Evolutionary conservation across 2,113 vertebrate genomes (phyloP).

Genomic region (Perca schrenkii): DNA sequence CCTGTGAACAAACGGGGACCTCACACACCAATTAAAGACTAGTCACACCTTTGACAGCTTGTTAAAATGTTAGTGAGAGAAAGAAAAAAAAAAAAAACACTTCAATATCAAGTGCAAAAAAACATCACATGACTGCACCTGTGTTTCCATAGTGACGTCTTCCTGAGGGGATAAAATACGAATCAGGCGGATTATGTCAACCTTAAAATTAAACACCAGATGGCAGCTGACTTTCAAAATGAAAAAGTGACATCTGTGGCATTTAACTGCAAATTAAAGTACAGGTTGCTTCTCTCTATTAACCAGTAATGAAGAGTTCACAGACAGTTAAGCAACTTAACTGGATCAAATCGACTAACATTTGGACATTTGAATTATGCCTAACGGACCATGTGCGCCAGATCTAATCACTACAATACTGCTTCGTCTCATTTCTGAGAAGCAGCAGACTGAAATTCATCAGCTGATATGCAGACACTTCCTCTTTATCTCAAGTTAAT

Average conservation of each 20-base stretch:
- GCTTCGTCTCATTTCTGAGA: not conserved
- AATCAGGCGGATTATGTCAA: conserved; percentile 14
- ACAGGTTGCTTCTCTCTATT: not conserved
- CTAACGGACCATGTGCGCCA: not conserved
- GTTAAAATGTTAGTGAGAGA: conserved; percentile 63
- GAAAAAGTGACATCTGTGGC: not conserved
- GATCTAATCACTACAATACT: not conserved
- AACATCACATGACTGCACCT: conserved; percentile 62
- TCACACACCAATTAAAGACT: conserved; percentile 39
- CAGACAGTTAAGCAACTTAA: not conserved
- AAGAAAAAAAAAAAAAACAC: conserved; percentile 51
- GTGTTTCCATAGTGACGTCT: conserved; percentile 71
- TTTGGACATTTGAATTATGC: not conserved
- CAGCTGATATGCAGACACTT: not conserved
- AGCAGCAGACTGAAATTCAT: not conserved
- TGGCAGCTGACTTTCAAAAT: conserved; percentile 11
- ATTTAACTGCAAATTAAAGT: not conserved
- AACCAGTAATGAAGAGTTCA: not conserved
- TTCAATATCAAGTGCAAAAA: conserved; percentile 21
- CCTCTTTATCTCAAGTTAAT: not conserved
- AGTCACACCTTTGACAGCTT: conserved; percentile 40
- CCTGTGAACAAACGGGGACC: not conserved
- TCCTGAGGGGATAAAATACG: conserved; percentile 54
- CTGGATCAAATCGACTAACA: not conserved
- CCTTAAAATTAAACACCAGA: not conserved